Evolutionary conservation across 2,888 invertebrate species (phyloP).

Genomic region (Ligdia adustata): DNA sequence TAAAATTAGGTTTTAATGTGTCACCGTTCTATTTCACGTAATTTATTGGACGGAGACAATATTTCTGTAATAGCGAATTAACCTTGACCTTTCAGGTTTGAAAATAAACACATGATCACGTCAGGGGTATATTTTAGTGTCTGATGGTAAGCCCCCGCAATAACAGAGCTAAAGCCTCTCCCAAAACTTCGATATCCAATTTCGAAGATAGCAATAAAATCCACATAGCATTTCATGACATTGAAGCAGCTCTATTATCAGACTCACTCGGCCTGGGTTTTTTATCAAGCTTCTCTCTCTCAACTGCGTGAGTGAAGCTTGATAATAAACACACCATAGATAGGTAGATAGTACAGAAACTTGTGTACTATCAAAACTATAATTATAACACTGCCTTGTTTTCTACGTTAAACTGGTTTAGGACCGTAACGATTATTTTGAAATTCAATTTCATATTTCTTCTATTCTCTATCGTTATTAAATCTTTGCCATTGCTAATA

Average conservation of each 20-base stretch:
- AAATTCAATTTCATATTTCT: no score
- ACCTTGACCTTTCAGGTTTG: not conserved
- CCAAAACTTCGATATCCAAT: slow-evolving; percentile 46
- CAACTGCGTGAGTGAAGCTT: no score
- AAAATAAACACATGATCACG: slow-evolving; percentile 26
- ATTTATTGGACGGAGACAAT: slow-evolving; percentile 2
- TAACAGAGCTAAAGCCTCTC: slow-evolving; percentile 34
- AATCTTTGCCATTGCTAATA: slow-evolving; percentile 3
- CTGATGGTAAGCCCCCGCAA: slow-evolving; percentile 20
- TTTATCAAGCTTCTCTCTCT: no score
- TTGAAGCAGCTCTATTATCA: no score
- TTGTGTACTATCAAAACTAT: not conserved
- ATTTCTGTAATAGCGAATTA: not conserved
- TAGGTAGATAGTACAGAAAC: no score
- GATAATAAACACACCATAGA: no score
- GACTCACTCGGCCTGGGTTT: no score
- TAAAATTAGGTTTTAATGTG: slow-evolving; percentile 4
- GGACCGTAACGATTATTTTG: no score
- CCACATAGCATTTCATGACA: slow-evolving; percentile 30
- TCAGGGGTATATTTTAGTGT: slow-evolving; percentile 16
- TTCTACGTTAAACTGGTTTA: not conserved
- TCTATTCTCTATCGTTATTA: not conserved
- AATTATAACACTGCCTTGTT: not conserved
- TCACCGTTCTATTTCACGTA: slow-evolving; percentile 10
- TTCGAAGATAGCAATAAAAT: slow-evolving; percentile 33